Evolutionary conservation across 2,797 vertebrate genomes (phyloP).

Genomic region (Cryptoblepharus egeriae): DNA sequence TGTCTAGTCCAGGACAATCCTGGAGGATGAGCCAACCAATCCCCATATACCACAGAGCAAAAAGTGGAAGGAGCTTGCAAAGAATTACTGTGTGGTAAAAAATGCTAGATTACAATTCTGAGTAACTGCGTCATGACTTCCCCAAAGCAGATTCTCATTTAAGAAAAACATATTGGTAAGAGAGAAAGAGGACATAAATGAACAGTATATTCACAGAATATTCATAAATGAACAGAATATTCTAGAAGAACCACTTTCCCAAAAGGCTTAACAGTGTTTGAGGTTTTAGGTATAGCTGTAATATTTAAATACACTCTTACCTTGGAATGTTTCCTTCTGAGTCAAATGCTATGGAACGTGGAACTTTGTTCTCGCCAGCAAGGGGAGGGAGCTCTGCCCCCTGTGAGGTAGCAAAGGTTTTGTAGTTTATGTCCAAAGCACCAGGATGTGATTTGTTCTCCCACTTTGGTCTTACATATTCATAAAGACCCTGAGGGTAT

Average conservation of each 20-base stretch:
- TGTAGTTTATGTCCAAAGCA: conserved; percentile 51
- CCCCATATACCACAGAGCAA: no score
- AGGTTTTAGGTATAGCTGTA: background rate
- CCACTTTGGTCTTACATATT: conserved; percentile 63
- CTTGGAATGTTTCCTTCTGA: conserved; percentile 39
- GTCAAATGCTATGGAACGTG: background rate
- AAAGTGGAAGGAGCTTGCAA: background rate
- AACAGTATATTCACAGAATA: no score
- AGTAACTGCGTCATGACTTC: background rate
- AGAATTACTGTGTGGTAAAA: background rate
- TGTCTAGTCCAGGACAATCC: no score
- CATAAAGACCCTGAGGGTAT: conserved; percentile 66
- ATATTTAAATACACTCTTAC: background rate
- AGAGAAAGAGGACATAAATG: no score
- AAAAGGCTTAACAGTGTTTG: no score
- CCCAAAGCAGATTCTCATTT: background rate
- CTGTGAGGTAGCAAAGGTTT: conserved; percentile 63
- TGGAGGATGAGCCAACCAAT: no score
- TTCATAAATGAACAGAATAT: no score
- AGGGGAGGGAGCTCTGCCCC: conserved; percentile 21
- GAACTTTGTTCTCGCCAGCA: conserved; percentile 25
- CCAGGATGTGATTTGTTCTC: conserved; percentile 6
- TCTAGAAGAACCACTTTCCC: no score
- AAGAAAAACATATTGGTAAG: no score
- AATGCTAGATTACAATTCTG: background rate